phyloP scores from a whole-genome alignment of 2,888 invertebrate genomes.

The Listrodromus nycthemerus region DNA sequence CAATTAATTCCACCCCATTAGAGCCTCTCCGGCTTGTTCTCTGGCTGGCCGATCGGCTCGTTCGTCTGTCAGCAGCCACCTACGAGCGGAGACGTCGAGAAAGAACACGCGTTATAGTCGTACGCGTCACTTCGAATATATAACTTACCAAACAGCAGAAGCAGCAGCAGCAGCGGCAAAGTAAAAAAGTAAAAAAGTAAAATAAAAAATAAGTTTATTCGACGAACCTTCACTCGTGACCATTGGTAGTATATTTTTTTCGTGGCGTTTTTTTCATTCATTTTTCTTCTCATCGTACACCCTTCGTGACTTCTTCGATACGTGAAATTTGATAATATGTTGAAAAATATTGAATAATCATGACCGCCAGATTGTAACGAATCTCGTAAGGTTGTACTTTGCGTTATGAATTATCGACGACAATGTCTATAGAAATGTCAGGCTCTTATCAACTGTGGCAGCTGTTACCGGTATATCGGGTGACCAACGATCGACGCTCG shows the following conservation, averaged over 20 bases:
- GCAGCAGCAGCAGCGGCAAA: constrained; percentile 8
- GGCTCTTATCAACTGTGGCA: neutral
- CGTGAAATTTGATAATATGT: neutral
- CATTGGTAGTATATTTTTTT: constrained; percentile 16
- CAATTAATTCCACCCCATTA: constrained; percentile 48
- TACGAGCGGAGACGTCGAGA: constrained; percentile 9
- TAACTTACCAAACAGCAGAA: neutral
- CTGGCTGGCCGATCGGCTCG: neutral
- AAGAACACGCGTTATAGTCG: constrained; percentile 42
- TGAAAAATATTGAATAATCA: neutral
- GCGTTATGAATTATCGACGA: constrained; percentile 5
- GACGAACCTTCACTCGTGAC: constrained; percentile 37
- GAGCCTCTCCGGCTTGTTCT: constrained; percentile 25
- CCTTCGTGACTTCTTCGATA: neutral
- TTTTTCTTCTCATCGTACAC: neutral
- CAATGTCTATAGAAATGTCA: neutral
- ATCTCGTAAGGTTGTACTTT: neutral
- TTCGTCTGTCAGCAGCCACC: constrained; percentile 18
- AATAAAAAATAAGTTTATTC: too few species aligned
- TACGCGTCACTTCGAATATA: constrained; percentile 32
- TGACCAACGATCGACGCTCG: neutral
- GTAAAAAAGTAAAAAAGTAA: too few species aligned
- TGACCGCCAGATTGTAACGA: neutral
- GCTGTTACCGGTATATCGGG: neutral
- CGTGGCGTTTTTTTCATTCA: neutral